Percentiles rank a stretch among this genome's conserved stretches.
Evolutionary conservation across 2,113 vertebrate species (phyloP).

Genomic region (Saccopteryx leptura): DNA sequence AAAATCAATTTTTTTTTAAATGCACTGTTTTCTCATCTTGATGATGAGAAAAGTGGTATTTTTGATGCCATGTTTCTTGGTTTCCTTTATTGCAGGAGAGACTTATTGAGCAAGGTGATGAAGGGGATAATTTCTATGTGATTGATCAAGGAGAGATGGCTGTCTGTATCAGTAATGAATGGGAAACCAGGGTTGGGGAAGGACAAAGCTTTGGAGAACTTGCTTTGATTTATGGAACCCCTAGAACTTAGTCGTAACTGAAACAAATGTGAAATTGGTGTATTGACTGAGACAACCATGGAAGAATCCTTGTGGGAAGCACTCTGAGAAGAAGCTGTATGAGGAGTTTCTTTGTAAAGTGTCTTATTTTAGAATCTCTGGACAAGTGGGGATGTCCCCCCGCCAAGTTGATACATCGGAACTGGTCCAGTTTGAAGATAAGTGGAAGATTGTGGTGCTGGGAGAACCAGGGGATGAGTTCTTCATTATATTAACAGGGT

Average conservation of each 20-base stretch:
- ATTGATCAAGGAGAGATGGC: slow-evolving; percentile 99
- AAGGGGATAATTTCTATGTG: slow-evolving; percentile 99
- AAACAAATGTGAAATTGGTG: slow-evolving; percentile 98
- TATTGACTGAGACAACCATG: slow-evolving; percentile 98
- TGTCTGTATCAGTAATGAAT: slow-evolving; percentile 98
- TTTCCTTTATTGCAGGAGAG: slow-evolving; percentile 98
- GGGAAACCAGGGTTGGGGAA: slow-evolving; percentile 98
- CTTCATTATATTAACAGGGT: slow-evolving; percentile 98
- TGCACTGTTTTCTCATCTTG: slow-evolving; percentile 97
- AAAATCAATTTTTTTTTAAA: too few relatives aligned
- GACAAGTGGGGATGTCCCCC: slow-evolving; percentile 97
- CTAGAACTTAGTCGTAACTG: slow-evolving; percentile 96
- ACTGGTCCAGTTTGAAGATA: slow-evolving; percentile 98
- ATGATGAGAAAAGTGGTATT: slow-evolving; percentile 99
- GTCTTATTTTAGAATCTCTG: slow-evolving; percentile 97
- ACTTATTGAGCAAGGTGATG: slow-evolving; percentile 99
- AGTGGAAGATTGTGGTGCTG: slow-evolving; percentile 98
- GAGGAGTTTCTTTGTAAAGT: slow-evolving; percentile 99
- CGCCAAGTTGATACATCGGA: slow-evolving; percentile 94
- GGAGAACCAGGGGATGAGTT: slow-evolving; percentile 99
- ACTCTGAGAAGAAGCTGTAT: slow-evolving; percentile 99
- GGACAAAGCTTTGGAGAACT: slow-evolving; percentile 98
- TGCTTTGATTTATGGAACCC: slow-evolving; percentile 97
- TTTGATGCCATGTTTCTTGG: slow-evolving; percentile 99
- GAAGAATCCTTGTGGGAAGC: slow-evolving; percentile 95